Conservation (phyloP, 2,888 invertebrate genomes). For the Chalcosyrphus nemorum region DNA sequence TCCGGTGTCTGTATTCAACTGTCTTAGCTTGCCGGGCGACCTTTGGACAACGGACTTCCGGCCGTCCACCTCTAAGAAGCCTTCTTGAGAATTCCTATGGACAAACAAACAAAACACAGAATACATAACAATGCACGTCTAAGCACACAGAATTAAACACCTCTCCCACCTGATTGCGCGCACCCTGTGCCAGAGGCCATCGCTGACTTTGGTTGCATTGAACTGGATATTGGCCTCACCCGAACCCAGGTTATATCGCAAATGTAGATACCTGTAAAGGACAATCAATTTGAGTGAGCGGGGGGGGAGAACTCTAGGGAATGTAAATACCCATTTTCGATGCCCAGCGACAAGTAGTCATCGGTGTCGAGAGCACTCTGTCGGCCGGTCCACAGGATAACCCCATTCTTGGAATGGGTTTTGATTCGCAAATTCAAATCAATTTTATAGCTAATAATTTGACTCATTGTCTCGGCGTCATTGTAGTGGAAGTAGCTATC, state of each 20-base stretch:
- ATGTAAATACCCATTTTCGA: conserved; percentile 86
- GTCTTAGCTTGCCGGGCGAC: conserved; percentile 92
- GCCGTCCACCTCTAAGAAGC: conserved; percentile 94
- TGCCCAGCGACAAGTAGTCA: conserved; percentile 93
- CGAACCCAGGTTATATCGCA: conserved; percentile 93
- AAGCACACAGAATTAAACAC: conserved; percentile 40
- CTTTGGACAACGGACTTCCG: conserved; percentile 90
- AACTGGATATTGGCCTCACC: conserved; percentile 93
- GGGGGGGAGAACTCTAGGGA: not conserved
- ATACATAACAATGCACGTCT: conserved; percentile 42
- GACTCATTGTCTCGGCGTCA: conserved; percentile 92
- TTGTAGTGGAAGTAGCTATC: conserved; percentile 94
- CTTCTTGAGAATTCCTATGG: conserved; percentile 91
- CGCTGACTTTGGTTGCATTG: conserved; percentile 93
- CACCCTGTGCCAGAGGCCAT: conserved; percentile 92
- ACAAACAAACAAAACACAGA: conserved; percentile 30
- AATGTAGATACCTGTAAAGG: conserved; percentile 80
- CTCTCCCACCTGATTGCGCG: conserved; percentile 86
- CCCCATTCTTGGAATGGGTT: conserved; percentile 87
- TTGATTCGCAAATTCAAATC: conserved; percentile 95
- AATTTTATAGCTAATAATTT: conserved; percentile 91
- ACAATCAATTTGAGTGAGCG: not conserved
- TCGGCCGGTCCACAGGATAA: conserved; percentile 93
- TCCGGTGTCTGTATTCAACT: conserved; percentile 93
- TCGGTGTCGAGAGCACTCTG: conserved; percentile 84